Evolutionary conservation across 2,113 vertebrate species (phyloP), one percentile per base, ranked within the genome.

Genomic region (Otis tarda): DNA sequence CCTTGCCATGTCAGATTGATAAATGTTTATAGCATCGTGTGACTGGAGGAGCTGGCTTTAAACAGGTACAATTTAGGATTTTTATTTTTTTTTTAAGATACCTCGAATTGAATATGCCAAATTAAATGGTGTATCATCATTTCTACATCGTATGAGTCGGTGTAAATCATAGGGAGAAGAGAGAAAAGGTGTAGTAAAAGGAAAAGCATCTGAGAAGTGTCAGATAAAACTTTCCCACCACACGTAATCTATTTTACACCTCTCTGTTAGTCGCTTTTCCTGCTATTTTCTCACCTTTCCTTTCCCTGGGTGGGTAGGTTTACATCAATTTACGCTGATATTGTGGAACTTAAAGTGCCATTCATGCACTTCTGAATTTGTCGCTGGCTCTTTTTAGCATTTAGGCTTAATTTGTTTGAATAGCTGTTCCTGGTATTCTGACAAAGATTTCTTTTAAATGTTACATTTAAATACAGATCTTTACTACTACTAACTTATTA

Each of bases 11-110:
- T 98, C 98, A 98, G 94, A 47, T 96, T 98, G 98, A 98, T 98
- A 96, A 98, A 98, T 98, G 98, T 98, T 98, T 97, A 98, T 94
- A 94, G 95, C 91, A 67, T 96, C 9, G 49, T 68, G 86, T 52
- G 81, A 93, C 79, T 96, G 93, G 90, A 89, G 88, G 97, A 97
- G 97, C 98, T 97, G 97, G 89, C 97, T 98, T 98, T 98, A 98
- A 98, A 97, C 98, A 98, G 97, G 98, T 98, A 98, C 96, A 97
- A 95, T 97, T 98, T 98, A 97, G 37, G 59, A 14, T 69, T 49
- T 5, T 67, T 56, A 10, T 83, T 79, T n/a, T 71, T 71, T 60
- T 65, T 35, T 50, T 6, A 52, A 68, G 57, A 67, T 69, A 93
- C 24, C 70, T 92, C 33, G 70, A 78, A 57, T 15, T 59, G 61